Evolutionary conservation across 2,113 vertebrate species (phyloP).

Genomic region (Hydropotes inermis): DNA sequence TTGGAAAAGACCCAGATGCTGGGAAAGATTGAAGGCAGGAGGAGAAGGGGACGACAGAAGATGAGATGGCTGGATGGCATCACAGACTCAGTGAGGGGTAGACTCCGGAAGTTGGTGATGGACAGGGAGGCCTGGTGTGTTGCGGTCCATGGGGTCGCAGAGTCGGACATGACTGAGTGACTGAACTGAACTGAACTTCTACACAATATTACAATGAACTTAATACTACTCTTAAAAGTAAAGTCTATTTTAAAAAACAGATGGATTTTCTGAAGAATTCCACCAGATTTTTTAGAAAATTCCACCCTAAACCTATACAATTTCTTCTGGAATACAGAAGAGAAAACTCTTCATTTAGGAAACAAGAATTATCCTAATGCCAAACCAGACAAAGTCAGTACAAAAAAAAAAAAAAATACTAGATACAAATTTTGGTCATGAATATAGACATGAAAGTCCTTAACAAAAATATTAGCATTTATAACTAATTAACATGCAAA

Average conservation of each 20-base stretch:
- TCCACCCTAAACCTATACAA: not conserved
- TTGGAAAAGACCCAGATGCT: not conserved
- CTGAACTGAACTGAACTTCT: not conserved
- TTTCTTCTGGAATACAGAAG: not conserved
- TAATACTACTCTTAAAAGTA: not conserved
- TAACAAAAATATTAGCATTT: not conserved
- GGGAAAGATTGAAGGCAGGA: not conserved
- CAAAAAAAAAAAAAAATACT: not conserved
- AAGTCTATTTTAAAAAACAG: not conserved
- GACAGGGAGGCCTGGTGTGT: not conserved
- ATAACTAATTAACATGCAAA: not conserved
- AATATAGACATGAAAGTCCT: not conserved
- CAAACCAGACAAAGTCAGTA: not conserved
- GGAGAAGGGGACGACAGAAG: not conserved
- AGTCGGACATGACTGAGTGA: not conserved
- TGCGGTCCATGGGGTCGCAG: not conserved
- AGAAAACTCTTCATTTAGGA: not conserved
- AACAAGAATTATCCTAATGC: not conserved
- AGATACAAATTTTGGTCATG: not conserved
- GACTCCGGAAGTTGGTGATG: not conserved
- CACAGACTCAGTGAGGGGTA: not conserved
- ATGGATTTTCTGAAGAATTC: not conserved
- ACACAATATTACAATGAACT: not conserved
- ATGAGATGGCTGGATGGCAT: not conserved
- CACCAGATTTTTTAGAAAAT: not conserved